Conservation (phyloP, 1,140 invertebrate species). For the Rhopalosiphum maidis region DNA sequence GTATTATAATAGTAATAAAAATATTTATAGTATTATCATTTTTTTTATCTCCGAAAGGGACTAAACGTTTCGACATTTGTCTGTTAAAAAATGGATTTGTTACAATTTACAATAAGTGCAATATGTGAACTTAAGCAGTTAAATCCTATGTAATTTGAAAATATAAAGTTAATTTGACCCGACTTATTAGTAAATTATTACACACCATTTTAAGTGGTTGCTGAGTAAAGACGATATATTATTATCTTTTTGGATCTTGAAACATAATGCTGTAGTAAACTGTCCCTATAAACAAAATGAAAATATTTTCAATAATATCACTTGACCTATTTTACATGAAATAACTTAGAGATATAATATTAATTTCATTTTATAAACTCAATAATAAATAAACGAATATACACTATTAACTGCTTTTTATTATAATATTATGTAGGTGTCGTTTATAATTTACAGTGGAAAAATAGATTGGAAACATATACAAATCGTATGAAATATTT, state of each 20-base stretch:
- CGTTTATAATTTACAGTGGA: neutral
- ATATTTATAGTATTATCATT: neutral
- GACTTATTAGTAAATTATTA: conserved; percentile 3
- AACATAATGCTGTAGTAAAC: neutral
- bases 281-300: neutral
- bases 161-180: neutral
- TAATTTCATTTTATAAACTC: neutral
- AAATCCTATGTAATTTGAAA: neutral
- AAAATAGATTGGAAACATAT: neutral
- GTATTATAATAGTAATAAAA: neutral
- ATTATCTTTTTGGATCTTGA: neutral
- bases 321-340: neutral
- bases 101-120: neutral
- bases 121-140: neutral
- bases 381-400: neutral
- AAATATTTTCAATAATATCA: neutral
- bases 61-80: neutral
- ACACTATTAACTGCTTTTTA: neutral
- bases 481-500: neutral
- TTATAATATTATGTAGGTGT: neutral
- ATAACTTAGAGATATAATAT: neutral
- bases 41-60: neutral
- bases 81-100: neutral
- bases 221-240: neutral
- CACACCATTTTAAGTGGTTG: neutral